These are phyloP conservation scores for Leptodactylus fallax DNA, from an alignment of 2,797 vertebrate genomes.

Conservation along the genomic window DNA sequence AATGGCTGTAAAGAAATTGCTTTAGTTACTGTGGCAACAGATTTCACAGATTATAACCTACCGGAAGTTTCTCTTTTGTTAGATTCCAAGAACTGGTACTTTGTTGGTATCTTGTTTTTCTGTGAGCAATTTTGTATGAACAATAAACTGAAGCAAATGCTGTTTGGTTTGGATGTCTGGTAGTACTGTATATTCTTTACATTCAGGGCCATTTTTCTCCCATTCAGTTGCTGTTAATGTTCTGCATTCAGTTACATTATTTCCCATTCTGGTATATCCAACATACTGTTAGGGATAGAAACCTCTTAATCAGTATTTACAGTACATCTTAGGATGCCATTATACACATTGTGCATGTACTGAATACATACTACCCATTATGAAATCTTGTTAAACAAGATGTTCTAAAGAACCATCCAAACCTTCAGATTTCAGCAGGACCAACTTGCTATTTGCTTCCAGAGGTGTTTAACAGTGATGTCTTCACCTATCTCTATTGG, in stretches of 20 bases:
- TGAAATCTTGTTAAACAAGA: too few species aligned
- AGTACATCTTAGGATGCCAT: not conserved
- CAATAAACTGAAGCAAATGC: constrained; percentile 36
- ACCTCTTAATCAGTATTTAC: not conserved
- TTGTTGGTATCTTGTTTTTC: constrained; percentile 43
- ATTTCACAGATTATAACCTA: constrained; percentile 52
- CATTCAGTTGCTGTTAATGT: not conserved
- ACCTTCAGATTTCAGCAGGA: too few species aligned
- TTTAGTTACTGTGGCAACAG: constrained; percentile 54
- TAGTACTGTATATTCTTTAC: not conserved
- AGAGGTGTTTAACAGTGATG: too few species aligned
- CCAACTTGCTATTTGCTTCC: too few species aligned
- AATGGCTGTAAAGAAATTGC: constrained; percentile 51
- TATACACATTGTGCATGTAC: not conserved
- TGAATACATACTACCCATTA: too few species aligned
- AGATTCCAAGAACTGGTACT: constrained; percentile 40
- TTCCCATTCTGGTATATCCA: not conserved
- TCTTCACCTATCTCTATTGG: too few species aligned
- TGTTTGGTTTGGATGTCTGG: not conserved
- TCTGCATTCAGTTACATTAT: not conserved
- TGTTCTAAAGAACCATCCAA: too few species aligned
- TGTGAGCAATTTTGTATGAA: constrained; percentile 41
- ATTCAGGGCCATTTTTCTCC: not conserved
- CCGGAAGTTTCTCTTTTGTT: constrained; percentile 52
- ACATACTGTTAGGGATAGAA: not conserved